phyloP scores from a whole-genome alignment of 1,140 invertebrate species.

The Ericerus pela region DNA sequence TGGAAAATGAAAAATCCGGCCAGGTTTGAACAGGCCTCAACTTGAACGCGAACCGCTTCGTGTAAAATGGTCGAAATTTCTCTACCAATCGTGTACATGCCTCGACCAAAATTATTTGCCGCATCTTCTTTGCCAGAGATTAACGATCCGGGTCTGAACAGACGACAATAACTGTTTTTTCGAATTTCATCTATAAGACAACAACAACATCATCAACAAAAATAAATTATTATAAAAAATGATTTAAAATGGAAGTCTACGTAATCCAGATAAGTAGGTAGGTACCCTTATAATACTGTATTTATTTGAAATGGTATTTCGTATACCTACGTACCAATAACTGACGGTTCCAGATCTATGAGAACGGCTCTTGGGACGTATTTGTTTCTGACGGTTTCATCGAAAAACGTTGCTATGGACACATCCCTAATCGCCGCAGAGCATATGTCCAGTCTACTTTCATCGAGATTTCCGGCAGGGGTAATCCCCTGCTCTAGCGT shows the following conservation, averaged over 20 bases:
- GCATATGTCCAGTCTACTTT: constrained; percentile 17
- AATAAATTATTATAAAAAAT: not conserved
- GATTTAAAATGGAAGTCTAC: not conserved
- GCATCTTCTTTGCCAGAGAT: constrained; percentile 74
- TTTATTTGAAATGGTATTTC: no score
- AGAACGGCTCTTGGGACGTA: constrained; percentile 61
- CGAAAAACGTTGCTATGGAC: constrained; percentile 46
- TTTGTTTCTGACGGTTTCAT: constrained; percentile 49
- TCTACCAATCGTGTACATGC: constrained; percentile 43
- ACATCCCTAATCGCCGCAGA: not conserved
- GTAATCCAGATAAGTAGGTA: not conserved
- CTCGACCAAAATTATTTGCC: constrained; percentile 72
- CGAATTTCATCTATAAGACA: constrained; percentile 46
- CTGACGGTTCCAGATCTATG: constrained; percentile 63
- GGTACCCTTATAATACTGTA: no score
- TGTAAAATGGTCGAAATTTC: constrained; percentile 32
- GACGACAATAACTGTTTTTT: constrained; percentile 49
- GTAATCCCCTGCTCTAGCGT: constrained; percentile 56
- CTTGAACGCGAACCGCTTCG: constrained; percentile 29
- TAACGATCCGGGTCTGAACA: constrained; percentile 62
- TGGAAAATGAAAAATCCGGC: constrained; percentile 50
- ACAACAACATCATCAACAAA: not conserved
- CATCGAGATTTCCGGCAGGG: constrained; percentile 49
- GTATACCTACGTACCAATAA: constrained; percentile 37
- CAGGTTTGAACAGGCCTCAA: constrained; percentile 37